Percentiles rank a stretch among this genome's conserved stretches.
Conservation (phyloP, 2,888 invertebrate species). For the Glyphotaelius pellucidus region DNA sequence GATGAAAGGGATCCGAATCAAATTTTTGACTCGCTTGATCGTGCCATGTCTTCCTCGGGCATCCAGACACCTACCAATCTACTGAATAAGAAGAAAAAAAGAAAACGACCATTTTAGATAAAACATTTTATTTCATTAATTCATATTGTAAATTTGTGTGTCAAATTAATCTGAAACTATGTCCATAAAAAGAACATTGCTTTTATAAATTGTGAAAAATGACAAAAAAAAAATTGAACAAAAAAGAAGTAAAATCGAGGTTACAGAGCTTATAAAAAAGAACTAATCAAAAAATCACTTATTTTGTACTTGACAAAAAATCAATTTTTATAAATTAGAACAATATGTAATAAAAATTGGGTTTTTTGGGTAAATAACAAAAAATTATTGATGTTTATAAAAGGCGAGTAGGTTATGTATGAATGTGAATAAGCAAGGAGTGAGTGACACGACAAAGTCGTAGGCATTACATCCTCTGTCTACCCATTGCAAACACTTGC, state of each 20-base stretch:
- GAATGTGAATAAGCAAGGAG: background rate
- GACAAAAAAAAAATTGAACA: background rate
- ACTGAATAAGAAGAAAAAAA: background rate
- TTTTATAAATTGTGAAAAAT: background rate
- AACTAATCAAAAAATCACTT: background rate
- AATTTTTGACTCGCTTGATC: background rate
- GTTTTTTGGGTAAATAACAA: background rate
- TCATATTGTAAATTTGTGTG: background rate
- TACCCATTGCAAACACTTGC: background rate
- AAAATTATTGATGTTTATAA: background rate
- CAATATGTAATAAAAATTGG: too few relatives aligned
- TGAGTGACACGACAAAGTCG: background rate
- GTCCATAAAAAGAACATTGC: background rate
- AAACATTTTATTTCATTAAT: constrained; percentile 36
- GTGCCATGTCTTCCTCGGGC: background rate
- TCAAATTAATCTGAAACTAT: background rate
- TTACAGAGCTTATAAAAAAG: background rate
- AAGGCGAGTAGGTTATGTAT: background rate
- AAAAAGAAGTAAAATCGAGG: background rate
- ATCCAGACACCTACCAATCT: background rate
- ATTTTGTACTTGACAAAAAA: too few relatives aligned
- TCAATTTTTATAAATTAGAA: background rate
- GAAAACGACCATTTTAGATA: constrained; percentile 4
- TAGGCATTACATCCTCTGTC: background rate
- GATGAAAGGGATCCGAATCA: background rate